Evolutionary conservation across 2,113 vertebrate genomes (phyloP), one percentile per base, ranked within the genome.

Genomic region (Callocephalon fimbriatum): DNA sequence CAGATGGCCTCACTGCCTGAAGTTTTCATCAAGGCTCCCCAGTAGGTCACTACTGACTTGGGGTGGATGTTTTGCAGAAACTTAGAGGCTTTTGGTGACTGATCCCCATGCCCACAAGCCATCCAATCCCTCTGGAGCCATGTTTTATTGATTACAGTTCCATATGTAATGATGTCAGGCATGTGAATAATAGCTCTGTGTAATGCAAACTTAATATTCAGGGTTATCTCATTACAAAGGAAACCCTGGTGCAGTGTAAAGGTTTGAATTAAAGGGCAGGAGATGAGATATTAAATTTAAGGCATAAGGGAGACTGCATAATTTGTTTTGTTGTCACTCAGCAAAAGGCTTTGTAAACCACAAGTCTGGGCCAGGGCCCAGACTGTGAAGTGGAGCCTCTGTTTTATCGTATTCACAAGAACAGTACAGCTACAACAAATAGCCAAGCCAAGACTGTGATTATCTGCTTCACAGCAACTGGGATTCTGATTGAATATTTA

Each of bases 241-340:
- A 96, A 96, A 95, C 70, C 21, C 9, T 90, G 82, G 86, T 95
- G 75, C 68, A 74, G 86, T 92, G 93, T 91, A 93, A 96, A 95
- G 96, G 95, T 95, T 97, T 97, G 95, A 96, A 97, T 97, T 96
- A 97, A 92, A 94, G 67, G 87, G 86, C 90, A 94, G 93, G 96
- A 97, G 95, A 97, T 96, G 95, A 97, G 95, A 95, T 93, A 95
- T 96, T 95, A 90, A 94, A 95, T 96, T 93, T 96, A 93, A 96
- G 95, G 73, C 85, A 78, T 92, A 95, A 84, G 86, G 94, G 92
- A 95, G 90, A 74, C 93, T 92, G 73, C 58, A 88, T 96, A 95
- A 94, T 97, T 97, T 97, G 96, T 97, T 96, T 92, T 95, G 88
- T 92, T 97, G 96, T 97, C 96, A 97, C 96, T 97, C 96, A 94